Percentiles rank a stretch among this genome's conserved stretches.
Evolutionary conservation across 2,797 vertebrate genomes (phyloP).

Genomic region (Morelia viridis): DNA sequence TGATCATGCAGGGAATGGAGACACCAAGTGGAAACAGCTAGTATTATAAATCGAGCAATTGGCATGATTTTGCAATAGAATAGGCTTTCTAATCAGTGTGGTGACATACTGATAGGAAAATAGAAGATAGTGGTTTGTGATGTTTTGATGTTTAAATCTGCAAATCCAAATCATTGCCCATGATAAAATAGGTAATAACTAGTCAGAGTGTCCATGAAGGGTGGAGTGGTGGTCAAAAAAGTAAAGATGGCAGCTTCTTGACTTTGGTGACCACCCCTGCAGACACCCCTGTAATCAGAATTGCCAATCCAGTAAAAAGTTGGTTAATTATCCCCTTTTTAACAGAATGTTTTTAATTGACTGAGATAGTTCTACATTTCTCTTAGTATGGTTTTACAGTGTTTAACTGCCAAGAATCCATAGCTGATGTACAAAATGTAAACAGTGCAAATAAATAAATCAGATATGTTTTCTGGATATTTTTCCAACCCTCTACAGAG

Average conservation of each 20-base stretch:
- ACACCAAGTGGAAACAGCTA: constrained; percentile 16
- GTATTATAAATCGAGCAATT: fast-evolving
- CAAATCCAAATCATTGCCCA: not conserved
- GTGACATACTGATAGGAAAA: not conserved
- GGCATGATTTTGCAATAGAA: fast-evolving
- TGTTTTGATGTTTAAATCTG: not conserved
- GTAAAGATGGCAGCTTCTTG: not conserved
- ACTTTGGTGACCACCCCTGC: not conserved
- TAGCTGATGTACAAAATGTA: not conserved
- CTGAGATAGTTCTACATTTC: not conserved
- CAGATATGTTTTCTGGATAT: not conserved
- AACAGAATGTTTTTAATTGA: not conserved
- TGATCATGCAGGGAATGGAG: fast-evolving
- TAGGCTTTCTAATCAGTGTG: not conserved
- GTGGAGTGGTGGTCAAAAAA: not conserved
- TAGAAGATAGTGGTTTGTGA: not conserved
- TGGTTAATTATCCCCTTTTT: not conserved
- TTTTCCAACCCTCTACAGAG: not conserved
- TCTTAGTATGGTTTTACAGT: not conserved
- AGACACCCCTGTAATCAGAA: not conserved
- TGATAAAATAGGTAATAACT: not conserved
- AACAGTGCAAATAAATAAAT: not conserved
- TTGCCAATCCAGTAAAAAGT: not conserved
- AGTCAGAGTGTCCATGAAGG: not conserved
- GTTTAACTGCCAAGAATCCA: not conserved